Evolutionary conservation across 2,888 invertebrate genomes (phyloP), one percentile per base, ranked within the genome.

Genomic region (Loripinus fragilis): DNA sequence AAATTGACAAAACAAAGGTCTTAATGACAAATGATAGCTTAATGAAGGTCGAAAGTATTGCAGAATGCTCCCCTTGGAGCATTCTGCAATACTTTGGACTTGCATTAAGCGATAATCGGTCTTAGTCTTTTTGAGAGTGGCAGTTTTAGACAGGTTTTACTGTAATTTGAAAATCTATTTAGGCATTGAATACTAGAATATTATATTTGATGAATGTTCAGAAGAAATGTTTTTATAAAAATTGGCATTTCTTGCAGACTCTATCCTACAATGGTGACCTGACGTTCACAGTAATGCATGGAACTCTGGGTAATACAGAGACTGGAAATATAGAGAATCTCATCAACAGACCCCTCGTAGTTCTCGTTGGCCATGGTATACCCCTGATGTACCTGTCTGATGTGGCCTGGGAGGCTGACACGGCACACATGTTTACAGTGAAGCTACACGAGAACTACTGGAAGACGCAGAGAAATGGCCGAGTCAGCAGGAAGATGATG

Each of bases 191-290:
- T n/a, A n/a, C n/a, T n/a, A n/a, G n/a, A n/a, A n/a, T n/a, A n/a
- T n/a, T n/a, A n/a, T n/a, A n/a, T n/a, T n/a, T n/a, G n/a, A n/a
- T n/a, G n/a, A n/a, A n/a, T n/a, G n/a, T n/a, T n/a, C n/a, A n/a
- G n/a, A n/a, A n/a, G n/a, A n/a, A n/a, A n/a, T n/a, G n/a, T 10
- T 10, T 41, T 10, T 41, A 41, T 41, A 41, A 41, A 10, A 45
- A 20, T 45, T 45, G 45, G 15, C n/a, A 3, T 67, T 75, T 77
- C n/a, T 86, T 87, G 69, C 95, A 96, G 93, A 96, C 97, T 23
- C 95, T 96, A 81, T 98, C 98, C 30, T 99, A 99, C 94, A 98
- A 98, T 35, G 99, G 99, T 5, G 96, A 96, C 83, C 94, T 99
- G 67, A 95, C 96, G 83, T 98, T 98, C 92, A 94, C 82, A 95